Base-by-base conservation (phyloP, 2,888 invertebrate genomes). In the Aphelenchoides bicaudatus region DNA sequence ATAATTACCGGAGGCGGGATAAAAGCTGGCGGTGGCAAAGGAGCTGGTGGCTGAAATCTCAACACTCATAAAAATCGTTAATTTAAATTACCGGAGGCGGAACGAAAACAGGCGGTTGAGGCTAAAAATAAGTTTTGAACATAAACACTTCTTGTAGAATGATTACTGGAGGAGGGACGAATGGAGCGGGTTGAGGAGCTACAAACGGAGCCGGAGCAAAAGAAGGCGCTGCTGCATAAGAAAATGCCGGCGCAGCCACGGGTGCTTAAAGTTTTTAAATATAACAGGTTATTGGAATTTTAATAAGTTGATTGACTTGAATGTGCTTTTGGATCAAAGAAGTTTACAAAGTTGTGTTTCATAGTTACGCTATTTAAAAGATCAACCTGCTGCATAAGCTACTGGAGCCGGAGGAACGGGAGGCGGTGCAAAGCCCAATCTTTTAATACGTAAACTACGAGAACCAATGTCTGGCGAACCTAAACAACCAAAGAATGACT, bases 11-110 rank as follows among this genome's bases (percentile, higher is more conserved):
- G n/a, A n/a, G n/a, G n/a, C n/a, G n/a, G n/a, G n/a, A n/a, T n/a
- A n/a, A n/a, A n/a, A n/a, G n/a, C n/a, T n/a, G 60, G 30, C 2
- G 64, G 63, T 21, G 65, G 59, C 29, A 39, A 29, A 10, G 34
- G 49, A 31, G 62, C 60, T n/a, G 21, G 25, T 25, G 63, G 51
- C 30, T n/a, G n/a, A n/a, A n/a, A n/a, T n/a, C n/a, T n/a, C n/a
- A n/a, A n/a, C n/a, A n/a, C n/a, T n/a, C n/a, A n/a, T n/a, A n/a
- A n/a, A n/a, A n/a, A n/a, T n/a, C n/a, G n/a, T n/a, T n/a, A n/a
- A n/a, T n/a, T n/a, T n/a, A n/a, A n/a, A n/a, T n/a, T n/a, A n/a
- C n/a, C n/a, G n/a, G n/a, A n/a, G n/a, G n/a, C n/a, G n/a, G n/a
- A n/a, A n/a, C n/a, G n/a, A n/a, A n/a, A n/a, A n/a, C n/a, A n/a